Evolutionary conservation across 2,797 vertebrate species (phyloP), one percentile per base, ranked within the genome.

Genomic region (Synanceia verrucosa): DNA sequence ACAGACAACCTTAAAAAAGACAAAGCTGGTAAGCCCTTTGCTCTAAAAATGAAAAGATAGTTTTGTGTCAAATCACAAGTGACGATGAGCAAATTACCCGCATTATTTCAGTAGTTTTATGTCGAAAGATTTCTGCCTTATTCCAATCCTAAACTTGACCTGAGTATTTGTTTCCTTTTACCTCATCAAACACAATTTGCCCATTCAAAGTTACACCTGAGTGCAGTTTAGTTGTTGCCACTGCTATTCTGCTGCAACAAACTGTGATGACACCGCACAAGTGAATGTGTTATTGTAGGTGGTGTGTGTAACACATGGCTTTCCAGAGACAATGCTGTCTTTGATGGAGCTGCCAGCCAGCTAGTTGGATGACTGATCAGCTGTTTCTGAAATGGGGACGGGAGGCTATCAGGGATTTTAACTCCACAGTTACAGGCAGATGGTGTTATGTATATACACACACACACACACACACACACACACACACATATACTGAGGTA

Each of bases 361-460:
- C 78, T 73, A 84, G 76, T 86, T 88, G 86, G 88, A 90, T 81
- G 87, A 92, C 86, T 90, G 90, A 92, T 93, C 90, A 91, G 86
- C 87, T 91, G 90, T 90, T 92, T 83, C 78, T 75, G 79, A 89
- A 91, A 89, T 64, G 70, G 78, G 83, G 87, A 89, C 77, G 70
- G 72, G 66, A 83, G 73, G 82, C 84, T 91, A 90, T 87, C 86
- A 81, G 90, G 87, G 83, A 91, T 82, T 90, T 89, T 78, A 86
- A 85, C 81, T 90, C 70, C 68, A 77, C 66, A 82, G 74, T 78
- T 79, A 74, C 89, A 88, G 72, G 83, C 93, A 93, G 90, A 94
- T 92, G 90, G 92, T 88, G 76, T 85, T 82, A 65, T 87, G 73
- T 76, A 39, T 31, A 69, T 51, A 65, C 24, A 65, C 55, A 63